phyloP scores from a whole-genome alignment of 1,140 invertebrate species.

The Drosophila pseudoobscura region DNA sequence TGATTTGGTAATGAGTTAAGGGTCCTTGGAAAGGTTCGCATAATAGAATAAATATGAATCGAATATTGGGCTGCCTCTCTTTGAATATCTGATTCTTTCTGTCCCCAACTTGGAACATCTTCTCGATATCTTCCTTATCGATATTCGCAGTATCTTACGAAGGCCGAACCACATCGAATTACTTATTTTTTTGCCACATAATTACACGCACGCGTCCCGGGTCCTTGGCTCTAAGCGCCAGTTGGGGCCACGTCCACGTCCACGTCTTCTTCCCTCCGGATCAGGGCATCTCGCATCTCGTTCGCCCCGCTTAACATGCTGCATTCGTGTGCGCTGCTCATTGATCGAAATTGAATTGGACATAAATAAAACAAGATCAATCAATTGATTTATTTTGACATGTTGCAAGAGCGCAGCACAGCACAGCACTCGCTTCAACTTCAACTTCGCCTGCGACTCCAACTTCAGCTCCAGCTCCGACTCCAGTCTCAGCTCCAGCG shows the following conservation, averaged over 20 bases:
- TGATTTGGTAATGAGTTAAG: constrained; percentile 12
- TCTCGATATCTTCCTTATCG: too few species aligned
- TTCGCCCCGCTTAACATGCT: constrained; percentile 58
- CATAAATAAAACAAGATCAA: constrained; percentile 84
- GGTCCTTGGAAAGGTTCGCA: too few species aligned
- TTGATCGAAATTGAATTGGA: constrained; percentile 84
- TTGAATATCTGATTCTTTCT: too few species aligned
- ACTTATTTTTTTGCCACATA: constrained; percentile 19
- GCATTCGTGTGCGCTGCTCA: constrained; percentile 78
- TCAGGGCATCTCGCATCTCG: constrained; percentile 25
- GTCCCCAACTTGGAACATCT: too few species aligned
- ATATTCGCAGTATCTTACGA: too few species aligned
- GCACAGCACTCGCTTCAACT: constrained; percentile 13
- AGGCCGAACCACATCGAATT: too few species aligned
- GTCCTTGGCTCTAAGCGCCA: constrained; percentile 54
- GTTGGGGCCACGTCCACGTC: constrained; percentile 14
- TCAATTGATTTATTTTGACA: constrained; percentile 84
- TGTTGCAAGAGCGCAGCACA: constrained; percentile 71
- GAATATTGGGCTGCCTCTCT: too few species aligned
- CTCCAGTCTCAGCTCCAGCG: background rate
- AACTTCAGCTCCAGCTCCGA: constrained; percentile 2
- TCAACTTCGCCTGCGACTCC: constrained; percentile 30
- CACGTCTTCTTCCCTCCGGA: background rate
- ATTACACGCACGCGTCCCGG: constrained; percentile 61
- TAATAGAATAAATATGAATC: too few species aligned